phyloP scores from a whole-genome alignment of 30 jellyfish, hydroid and myxozoan genomes.

The Rhopilema esculentum region DNA sequence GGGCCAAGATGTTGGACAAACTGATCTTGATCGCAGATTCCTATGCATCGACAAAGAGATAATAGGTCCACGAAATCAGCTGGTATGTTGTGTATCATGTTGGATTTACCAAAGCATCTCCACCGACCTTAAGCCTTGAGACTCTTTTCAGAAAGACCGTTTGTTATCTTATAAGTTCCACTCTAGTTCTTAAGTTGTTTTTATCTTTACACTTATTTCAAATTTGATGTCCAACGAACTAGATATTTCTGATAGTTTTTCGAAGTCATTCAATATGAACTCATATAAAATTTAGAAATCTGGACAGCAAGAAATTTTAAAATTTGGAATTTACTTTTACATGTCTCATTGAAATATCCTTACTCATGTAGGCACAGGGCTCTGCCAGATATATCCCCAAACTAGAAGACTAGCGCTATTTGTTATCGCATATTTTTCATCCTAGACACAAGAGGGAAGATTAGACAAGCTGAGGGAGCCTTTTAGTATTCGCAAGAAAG shows the following conservation, averaged over 20 bases:
- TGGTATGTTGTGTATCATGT: constrained; percentile 35
- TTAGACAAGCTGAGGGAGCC: constrained; percentile 80
- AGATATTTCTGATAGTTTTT: no score
- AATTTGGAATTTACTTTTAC: not conserved
- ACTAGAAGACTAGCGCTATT: not conserved
- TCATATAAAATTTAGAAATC: no score
- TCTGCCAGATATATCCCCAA: no score
- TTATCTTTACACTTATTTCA: no score
- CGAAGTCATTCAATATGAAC: no score
- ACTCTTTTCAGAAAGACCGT: no score
- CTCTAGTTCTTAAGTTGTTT: not conserved
- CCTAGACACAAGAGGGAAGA: constrained; percentile 78
- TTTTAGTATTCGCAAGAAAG: constrained; percentile 82
- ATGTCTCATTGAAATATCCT: not conserved
- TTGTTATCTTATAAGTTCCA: no score
- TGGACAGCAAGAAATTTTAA: not conserved
- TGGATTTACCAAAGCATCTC: no score
- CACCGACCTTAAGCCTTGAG: no score
- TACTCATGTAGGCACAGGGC: not conserved
- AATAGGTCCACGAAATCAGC: constrained; percentile 86
- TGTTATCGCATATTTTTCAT: not conserved
- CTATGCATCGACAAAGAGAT: constrained; percentile 88
- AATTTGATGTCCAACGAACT: no score
- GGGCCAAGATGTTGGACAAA: constrained; percentile 95
- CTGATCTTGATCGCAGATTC: constrained; percentile 87